Evolutionary conservation across 2,888 invertebrate species (phyloP), one percentile per base, ranked within the genome.

Genomic region (Cephus spinipes): DNA sequence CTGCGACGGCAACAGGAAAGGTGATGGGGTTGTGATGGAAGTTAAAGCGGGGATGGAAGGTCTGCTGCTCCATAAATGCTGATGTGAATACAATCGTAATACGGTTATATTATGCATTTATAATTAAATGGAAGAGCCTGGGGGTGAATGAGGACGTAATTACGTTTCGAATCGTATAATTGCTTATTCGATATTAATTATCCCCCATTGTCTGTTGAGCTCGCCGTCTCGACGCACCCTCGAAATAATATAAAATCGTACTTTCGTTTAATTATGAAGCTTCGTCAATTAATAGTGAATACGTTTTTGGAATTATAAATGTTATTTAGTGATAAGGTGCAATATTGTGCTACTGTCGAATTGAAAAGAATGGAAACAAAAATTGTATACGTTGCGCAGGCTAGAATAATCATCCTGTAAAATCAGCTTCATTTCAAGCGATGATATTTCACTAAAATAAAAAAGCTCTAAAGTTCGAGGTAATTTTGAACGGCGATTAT

Each of bases 101-200:
- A 79, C 79, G 78, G 73, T 81, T 76, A 73, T 78, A 83, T 83
- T 82, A 83, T 81, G 80, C 83, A 79, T 83, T 83, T 79, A 81
- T 82, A 83, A 85, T 85, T 85, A 83, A 85, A 83, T 80, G 81
- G 35, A 77, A 76, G 75, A 79, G 77, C 40, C 68, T 23, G 78
- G 76, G 81, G 76, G 77, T 36, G 80, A 75, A 68, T 75, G 77
- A 77, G 80, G 77, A 80, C 80, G 81, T 84, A 85, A 86, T 86
- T 85, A 83, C 79, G 82, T 83, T 83, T 82, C 78, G 81, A 82
- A 82, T 84, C 82, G 82, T 79, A 79, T 81, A 82, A 86, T 86
- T 85, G 81, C 81, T 83, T 82, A 82, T 83, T 84, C 83, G 80
- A 85, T 85, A 85, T 84, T 84, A 84, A 84, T 85, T 83, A 81